A percentile compares a stretch with the other conserved stretches of the same genome.
phyloP scores from a whole-genome alignment of 1,140 invertebrate genomes.

The Hylaeus volcanicus region DNA sequence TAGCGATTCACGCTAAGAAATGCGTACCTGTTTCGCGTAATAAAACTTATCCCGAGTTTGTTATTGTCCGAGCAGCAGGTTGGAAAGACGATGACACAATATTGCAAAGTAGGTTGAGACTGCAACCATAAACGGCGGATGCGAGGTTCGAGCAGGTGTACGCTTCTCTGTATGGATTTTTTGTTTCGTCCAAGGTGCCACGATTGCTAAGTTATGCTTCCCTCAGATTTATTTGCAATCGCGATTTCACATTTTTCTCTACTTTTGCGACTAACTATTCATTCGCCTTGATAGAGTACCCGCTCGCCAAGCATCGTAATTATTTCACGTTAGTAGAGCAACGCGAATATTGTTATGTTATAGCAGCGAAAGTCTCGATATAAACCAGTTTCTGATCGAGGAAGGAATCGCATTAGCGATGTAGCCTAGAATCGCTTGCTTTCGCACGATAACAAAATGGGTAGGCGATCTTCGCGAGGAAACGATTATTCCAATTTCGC shows the following conservation, averaged over 20 bases:
- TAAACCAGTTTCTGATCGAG: slow-evolving; percentile 24
- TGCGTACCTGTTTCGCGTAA: background rate
- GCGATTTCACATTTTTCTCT: background rate
- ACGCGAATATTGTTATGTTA: background rate
- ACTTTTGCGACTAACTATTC: background rate
- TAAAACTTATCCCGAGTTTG: background rate
- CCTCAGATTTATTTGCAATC: background rate
- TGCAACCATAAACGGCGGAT: background rate
- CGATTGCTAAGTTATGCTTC: background rate
- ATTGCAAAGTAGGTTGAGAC: background rate
- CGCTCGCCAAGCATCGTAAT: background rate
- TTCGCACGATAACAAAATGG: background rate
- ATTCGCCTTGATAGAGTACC: too few relatives aligned
- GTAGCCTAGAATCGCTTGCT: background rate
- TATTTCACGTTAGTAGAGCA: background rate
- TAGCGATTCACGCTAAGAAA: background rate
- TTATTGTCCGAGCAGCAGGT: background rate
- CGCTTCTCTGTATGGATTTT: slow-evolving; percentile 16
- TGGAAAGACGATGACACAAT: background rate
- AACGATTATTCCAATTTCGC: too few relatives aligned
- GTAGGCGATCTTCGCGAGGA: too few relatives aligned
- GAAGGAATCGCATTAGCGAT: slow-evolving; percentile 1
- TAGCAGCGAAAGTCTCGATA: slow-evolving; percentile 25
- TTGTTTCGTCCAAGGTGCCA: slow-evolving; percentile 11
- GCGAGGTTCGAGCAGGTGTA: slow-evolving; percentile 26